A percentile compares a stretch with the other conserved stretches of the same genome.
Conservation (phyloP, 92 coral and sea anemone species). For the Nematostella vectensis region DNA sequence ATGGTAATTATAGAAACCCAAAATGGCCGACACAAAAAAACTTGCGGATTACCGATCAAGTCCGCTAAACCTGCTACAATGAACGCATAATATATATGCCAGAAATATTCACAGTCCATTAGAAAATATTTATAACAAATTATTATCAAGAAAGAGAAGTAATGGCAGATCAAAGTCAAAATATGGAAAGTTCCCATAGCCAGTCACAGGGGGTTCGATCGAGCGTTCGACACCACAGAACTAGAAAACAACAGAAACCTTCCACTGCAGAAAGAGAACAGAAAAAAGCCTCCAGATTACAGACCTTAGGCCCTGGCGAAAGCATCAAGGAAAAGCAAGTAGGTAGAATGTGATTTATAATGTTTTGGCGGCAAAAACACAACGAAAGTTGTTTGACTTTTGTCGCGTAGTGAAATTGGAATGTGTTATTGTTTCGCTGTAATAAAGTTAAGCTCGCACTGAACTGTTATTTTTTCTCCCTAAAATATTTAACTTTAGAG, state of each 20-base stretch:
- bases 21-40: slow-evolving; percentile 14
- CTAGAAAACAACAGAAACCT: slow-evolving; percentile 83
- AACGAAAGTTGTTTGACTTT: slow-evolving; percentile 20
- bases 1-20: slow-evolving; percentile 57
- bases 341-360: slow-evolving; percentile 8
- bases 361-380: slow-evolving; percentile 15
- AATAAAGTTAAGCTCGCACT: too few relatives aligned
- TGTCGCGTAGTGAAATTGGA: slow-evolving; percentile 10
- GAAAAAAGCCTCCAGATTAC: slow-evolving; percentile 90
- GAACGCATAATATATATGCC: too few relatives aligned
- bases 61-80: slow-evolving; percentile 10
- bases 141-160: neutral
- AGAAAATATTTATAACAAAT: neutral
- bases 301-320: slow-evolving; percentile 93
- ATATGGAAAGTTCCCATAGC: neutral
- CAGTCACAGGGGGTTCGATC: slow-evolving; percentile 8
- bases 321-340: slow-evolving; percentile 96
- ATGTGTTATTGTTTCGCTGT: too few relatives aligned
- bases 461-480: too few relatives aligned
- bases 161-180: slow-evolving; percentile 21
- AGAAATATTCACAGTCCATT: too few relatives aligned
- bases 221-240: slow-evolving; percentile 60
- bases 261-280: slow-evolving; percentile 93
- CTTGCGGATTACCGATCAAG: slow-evolving; percentile 8
- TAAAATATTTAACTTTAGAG: too few relatives aligned